phyloP scores from a whole-genome alignment of 2,888 invertebrate species.

The Enchytraeus crypticus region DNA sequence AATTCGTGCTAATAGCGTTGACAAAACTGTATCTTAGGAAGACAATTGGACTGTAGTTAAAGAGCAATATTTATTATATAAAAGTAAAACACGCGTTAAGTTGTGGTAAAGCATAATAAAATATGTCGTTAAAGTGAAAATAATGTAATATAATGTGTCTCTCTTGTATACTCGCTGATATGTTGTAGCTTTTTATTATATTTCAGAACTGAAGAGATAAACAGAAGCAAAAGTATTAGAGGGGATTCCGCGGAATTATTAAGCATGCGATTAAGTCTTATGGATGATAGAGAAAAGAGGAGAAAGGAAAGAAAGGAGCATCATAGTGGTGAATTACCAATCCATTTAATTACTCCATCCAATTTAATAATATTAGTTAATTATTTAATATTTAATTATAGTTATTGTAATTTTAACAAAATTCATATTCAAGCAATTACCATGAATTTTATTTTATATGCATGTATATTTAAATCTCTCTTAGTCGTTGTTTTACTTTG shows the following conservation, averaged over 20 bases:
- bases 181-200: background rate
- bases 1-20: too few relatives aligned
- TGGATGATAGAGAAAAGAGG: background rate
- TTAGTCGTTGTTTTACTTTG: too few relatives aligned
- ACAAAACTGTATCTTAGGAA: too few relatives aligned
- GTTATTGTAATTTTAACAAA: too few relatives aligned
- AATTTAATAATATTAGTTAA: background rate
- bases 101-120: background rate
- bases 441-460: too few relatives aligned
- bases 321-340: background rate
- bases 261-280: background rate
- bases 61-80: too few relatives aligned
- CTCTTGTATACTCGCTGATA: background rate
- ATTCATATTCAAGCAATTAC: too few relatives aligned
- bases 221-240: too few relatives aligned
- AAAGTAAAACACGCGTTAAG: background rate
- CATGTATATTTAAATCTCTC: too few relatives aligned
- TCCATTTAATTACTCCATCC: background rate
- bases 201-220: background rate
- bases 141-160: background rate
- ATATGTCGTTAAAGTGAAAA: background rate
- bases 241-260: background rate
- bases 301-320: background rate
- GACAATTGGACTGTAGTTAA: too few relatives aligned
- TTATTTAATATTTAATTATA: background rate